Evolutionary conservation across 2,113 vertebrate species (phyloP).

Genomic region (Piliocolobus tephrosceles): DNA sequence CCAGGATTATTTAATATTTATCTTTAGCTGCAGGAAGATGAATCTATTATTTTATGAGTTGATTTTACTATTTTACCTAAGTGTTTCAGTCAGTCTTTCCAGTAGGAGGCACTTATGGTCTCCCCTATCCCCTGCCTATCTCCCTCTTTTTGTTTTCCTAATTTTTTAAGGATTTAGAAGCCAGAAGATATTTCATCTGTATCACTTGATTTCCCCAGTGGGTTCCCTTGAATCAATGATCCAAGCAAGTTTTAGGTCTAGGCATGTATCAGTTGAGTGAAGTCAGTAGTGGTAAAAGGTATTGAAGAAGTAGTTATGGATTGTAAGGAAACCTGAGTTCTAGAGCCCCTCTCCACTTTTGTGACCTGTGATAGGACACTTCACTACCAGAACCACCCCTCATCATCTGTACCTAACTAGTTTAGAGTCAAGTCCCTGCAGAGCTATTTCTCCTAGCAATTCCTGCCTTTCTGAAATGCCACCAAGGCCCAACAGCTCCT

Average conservation of each 20-base stretch:
- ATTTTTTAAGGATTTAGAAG: neutral
- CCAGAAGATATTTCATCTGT: neutral
- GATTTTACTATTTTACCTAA: conserved; percentile 82
- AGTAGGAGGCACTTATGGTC: conserved; percentile 75
- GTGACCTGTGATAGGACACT: neutral
- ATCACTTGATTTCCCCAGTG: conserved; percentile 25
- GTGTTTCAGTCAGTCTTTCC: conserved; percentile 65
- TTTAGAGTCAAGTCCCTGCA: neutral
- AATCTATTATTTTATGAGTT: conserved; percentile 87
- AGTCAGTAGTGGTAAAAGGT: neutral
- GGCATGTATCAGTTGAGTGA: neutral
- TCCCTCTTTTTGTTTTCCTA: neutral
- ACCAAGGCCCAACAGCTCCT: neutral
- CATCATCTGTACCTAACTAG: neutral
- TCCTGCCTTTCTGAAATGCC: conserved; percentile 19
- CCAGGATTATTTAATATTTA: conserved; percentile 90
- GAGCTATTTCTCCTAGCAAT: neutral
- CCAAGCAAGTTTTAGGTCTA: neutral
- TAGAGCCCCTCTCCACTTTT: neutral
- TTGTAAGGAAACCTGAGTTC: neutral
- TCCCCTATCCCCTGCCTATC: neutral
- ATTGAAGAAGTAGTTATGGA: neutral
- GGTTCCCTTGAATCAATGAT: neutral
- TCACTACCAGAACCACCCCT: neutral
- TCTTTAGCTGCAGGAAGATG: conserved; percentile 87